Evolutionary conservation across 2,113 vertebrate genomes (phyloP).

Genomic region (Archocentrus centrarchus): DNA sequence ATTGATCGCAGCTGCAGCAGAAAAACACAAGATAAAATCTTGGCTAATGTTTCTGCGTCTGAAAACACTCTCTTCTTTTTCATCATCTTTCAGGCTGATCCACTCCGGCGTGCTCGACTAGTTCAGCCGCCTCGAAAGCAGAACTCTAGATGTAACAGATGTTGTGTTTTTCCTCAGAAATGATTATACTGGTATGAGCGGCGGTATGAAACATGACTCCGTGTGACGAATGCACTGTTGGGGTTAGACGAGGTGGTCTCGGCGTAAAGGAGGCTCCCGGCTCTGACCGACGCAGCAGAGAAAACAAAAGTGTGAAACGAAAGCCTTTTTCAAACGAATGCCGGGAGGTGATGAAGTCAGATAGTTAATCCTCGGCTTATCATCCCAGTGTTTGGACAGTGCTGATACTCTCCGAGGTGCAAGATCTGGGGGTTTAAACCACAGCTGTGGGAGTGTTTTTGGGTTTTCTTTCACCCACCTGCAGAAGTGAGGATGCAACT

Average conservation of each 20-base stretch:
- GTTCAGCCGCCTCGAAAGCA: not conserved
- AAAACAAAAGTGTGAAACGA: constrained; percentile 66
- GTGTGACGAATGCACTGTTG: constrained; percentile 57
- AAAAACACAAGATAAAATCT: not conserved
- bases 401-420: constrained; percentile 3
- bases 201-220: constrained; percentile 44
- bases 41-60: not conserved
- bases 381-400: not conserved
- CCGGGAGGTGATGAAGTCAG: constrained; percentile 38
- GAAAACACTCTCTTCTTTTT: not conserved
- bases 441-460: not conserved
- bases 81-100: not conserved
- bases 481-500: not conserved
- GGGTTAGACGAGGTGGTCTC: constrained; percentile 33
- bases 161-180: constrained; percentile 40
- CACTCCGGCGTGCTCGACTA: not conserved
- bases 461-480: not conserved
- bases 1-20: not conserved
- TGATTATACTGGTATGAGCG: not conserved
- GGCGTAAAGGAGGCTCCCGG: not conserved
- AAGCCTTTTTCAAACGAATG: constrained; percentile 51
- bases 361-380: constrained; percentile 52
- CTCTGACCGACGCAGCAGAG: not conserved
- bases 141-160: not conserved
- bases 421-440: constrained; percentile 1